Evolutionary conservation across 2,797 vertebrate genomes (phyloP), one percentile per base, ranked within the genome.

Genomic region (Epinephelus malabaricus): DNA sequence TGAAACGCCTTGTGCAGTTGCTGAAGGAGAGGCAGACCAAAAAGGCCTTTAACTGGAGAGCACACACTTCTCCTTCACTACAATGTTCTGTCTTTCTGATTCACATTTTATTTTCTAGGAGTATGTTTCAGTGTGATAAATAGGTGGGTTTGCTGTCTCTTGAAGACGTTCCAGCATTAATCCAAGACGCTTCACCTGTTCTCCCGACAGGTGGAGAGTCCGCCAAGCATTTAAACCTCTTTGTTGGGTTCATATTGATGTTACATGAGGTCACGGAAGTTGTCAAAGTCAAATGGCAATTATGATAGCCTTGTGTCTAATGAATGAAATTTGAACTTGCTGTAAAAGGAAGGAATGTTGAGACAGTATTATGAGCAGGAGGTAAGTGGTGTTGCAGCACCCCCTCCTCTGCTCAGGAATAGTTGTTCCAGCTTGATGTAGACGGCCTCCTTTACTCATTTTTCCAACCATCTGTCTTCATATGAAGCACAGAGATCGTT

Each of bases 381-480:
- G 34, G 34, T 34, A 34, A 34, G 34, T 34, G 34, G 34, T 34
- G 34, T 8, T 34, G 34, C 27, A 50, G 18, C 54, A 70, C 38
- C 34, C 5, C 58, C 38, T 7, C 49, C 40, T 51, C 43, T 38
- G n/a, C 62, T 79, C 53, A 67, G 59, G 9, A 72, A 38, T 19
- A 50, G 19, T 62, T 68, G 61, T 68, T 81, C 50, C 65, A 73
- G 63, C 73, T 51, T 69, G 63, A 72, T 27, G 13, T 60, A 53
- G 25, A 78, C 46, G 27, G 19, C 56, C 38, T 69, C 46, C 18
- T 73, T 79, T 62, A 59, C 43, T 34, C 49, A 58, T 76, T 50
- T 73, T 70, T 74, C 25, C 62, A 61, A 82, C 73, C 74, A 79
- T 79, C 82, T 85, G 76, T 78, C 58, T 69, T 74, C 46, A 38